Conservation (phyloP, 1,140 invertebrate species). For the Hyles euphorbiae region DNA sequence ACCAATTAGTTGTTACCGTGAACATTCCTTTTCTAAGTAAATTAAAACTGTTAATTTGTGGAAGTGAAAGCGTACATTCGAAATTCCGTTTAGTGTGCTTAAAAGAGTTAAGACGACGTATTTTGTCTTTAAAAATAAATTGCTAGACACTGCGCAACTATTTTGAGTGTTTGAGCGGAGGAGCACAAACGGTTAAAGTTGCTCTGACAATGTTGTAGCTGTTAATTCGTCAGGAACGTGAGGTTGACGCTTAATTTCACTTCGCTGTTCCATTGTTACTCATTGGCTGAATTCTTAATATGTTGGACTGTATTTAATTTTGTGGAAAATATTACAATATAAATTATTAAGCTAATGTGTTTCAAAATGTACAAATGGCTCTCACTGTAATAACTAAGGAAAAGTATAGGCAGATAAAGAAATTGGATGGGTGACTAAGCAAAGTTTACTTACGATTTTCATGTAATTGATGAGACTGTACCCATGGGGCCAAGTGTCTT, state of each 20-base stretch:
- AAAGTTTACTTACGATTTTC: conserved; percentile 88
- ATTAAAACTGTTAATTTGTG: no score
- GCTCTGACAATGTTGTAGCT: conserved; percentile 15
- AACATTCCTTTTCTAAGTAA: no score
- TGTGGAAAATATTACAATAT: background rate
- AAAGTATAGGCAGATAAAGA: background rate
- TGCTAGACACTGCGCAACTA: no score
- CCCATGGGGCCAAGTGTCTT: conserved; percentile 95
- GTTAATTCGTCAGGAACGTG: conserved; percentile 27
- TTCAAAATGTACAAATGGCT: no score
- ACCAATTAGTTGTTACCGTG: no score
- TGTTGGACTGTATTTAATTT: background rate
- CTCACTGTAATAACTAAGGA: no score
- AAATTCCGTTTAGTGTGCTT: no score
- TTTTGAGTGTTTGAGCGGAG: no score
- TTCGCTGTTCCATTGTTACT: conserved; percentile 6
- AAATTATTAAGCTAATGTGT: background rate
- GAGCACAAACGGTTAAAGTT: conserved; percentile 5
- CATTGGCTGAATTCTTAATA: background rate
- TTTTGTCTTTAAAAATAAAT: no score
- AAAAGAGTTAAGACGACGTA: no score
- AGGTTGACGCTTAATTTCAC: conserved; percentile 19
- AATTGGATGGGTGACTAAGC: background rate
- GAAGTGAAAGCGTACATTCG: no score
- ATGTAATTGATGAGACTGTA: conserved; percentile 98